phyloP scores from a whole-genome alignment of 2,888 invertebrate species.

The Amiota mariae region DNA sequence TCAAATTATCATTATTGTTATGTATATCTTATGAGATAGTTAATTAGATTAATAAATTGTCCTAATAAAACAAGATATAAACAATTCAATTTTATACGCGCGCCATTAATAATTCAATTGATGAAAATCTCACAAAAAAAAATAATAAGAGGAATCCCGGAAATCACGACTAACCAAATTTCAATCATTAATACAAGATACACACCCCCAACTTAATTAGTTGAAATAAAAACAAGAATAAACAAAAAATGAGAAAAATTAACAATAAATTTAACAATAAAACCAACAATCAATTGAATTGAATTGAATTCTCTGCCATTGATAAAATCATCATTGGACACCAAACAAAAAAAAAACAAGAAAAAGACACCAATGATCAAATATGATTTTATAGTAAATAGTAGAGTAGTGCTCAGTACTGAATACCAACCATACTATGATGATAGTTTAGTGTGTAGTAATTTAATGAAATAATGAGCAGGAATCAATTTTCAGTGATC shows the following conservation, averaged over 20 bases:
- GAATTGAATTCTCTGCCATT: constrained; percentile 55
- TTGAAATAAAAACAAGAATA: constrained; percentile 41
- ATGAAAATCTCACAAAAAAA: constrained; percentile 7
- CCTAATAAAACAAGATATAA: background rate
- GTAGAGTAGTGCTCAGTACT: no score
- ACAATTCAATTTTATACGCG: constrained; percentile 7
- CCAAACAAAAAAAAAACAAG: constrained; percentile 61
- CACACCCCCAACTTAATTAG: constrained; percentile 60
- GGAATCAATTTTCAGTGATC: constrained; percentile 62
- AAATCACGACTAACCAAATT: constrained; percentile 42
- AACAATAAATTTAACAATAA: constrained; percentile 51
- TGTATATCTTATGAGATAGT: no score
- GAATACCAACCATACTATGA: background rate
- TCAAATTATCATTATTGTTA: no score
- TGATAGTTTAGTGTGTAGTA: constrained; percentile 27
- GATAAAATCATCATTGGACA: constrained; percentile 61
- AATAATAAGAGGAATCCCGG: background rate
- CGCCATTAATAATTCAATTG: constrained; percentile 11
- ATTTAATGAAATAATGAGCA: constrained; percentile 64
- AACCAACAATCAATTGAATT: constrained; percentile 60
- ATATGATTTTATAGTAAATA: no score
- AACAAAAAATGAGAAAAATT: constrained; percentile 60
- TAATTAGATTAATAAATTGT: constrained; percentile 2
- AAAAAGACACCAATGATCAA: background rate
- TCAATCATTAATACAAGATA: constrained; percentile 45